Evolutionary conservation across 2,888 invertebrate species (phyloP).

Genomic region (Hyalella azteca): DNA sequence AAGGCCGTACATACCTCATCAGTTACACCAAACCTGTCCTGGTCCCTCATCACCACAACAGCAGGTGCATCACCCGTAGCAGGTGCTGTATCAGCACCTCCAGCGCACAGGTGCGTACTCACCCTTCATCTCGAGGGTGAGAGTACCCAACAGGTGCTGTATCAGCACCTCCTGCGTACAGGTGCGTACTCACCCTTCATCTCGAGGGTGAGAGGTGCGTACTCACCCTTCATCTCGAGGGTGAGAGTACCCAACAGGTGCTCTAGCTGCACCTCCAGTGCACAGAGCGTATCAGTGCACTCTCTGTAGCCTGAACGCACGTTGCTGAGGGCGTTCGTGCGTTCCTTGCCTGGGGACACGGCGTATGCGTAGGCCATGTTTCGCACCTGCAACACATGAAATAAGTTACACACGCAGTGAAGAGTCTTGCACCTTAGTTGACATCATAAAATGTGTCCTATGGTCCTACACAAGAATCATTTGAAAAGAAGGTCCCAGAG

Average conservation of each 20-base stretch:
- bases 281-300: conserved; percentile 66
- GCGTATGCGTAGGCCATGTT: conserved; percentile 66
- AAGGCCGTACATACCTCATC: no score
- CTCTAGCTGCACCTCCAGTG: conserved; percentile 66
- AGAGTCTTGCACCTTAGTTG: no score
- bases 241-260: conserved; percentile 66
- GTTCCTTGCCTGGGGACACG: conserved; percentile 63
- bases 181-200: conserved; percentile 66
- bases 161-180: conserved; percentile 66
- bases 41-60: no score
- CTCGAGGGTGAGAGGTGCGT: neutral
- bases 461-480: no score
- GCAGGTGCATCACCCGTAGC: no score
- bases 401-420: no score
- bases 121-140: conserved; percentile 67
- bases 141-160: conserved; percentile 66
- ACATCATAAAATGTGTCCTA: no score
- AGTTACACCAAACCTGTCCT: no score
- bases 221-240: conserved; percentile 66
- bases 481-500: no score
- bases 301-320: conserved; percentile 64
- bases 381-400: conserved; percentile 59
- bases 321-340: conserved; percentile 62
- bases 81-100: no score
- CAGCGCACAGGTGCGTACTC: no score